A percentile compares a stretch with the other conserved stretches of the same genome.
Conservation (phyloP, 2,113 vertebrate genomes). For the Anthoscopus minutus region DNA sequence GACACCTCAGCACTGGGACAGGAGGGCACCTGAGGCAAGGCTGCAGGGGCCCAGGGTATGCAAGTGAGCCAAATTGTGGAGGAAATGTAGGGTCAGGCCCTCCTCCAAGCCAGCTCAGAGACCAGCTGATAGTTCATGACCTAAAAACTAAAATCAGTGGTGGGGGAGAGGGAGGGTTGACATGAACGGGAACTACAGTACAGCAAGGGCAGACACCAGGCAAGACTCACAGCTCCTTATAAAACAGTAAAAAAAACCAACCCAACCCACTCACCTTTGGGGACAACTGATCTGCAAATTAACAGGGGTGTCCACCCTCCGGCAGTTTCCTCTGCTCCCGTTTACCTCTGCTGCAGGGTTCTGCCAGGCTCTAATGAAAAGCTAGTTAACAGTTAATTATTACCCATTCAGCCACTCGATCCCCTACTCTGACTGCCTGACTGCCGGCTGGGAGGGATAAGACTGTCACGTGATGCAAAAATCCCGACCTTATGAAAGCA, state of each 20-base stretch:
- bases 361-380: slow-evolving; percentile 53
- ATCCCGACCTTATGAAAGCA: slow-evolving; percentile 58
- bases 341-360: neutral
- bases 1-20: neutral
- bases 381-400: slow-evolving; percentile 70
- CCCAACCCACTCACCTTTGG: slow-evolving; percentile 25
- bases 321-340: neutral
- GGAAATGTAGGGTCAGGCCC: neutral
- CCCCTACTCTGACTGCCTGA: neutral
- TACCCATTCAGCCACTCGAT: slow-evolving; percentile 57
- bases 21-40: neutral
- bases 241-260: neutral
- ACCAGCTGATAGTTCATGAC: neutral
- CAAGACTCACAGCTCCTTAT: neutral
- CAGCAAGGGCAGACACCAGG: neutral
- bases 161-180: neutral
- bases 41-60: neutral
- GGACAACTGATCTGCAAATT: slow-evolving; percentile 18
- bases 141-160: neutral
- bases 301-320: neutral
- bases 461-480: slow-evolving; percentile 42
- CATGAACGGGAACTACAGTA: neutral
- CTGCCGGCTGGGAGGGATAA: slow-evolving; percentile 34
- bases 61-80: neutral
- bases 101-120: neutral